These are phyloP conservation scores for Stegophylla sp. DNA, from an alignment of 2,888 invertebrate species.

Conservation along the genomic window DNA sequence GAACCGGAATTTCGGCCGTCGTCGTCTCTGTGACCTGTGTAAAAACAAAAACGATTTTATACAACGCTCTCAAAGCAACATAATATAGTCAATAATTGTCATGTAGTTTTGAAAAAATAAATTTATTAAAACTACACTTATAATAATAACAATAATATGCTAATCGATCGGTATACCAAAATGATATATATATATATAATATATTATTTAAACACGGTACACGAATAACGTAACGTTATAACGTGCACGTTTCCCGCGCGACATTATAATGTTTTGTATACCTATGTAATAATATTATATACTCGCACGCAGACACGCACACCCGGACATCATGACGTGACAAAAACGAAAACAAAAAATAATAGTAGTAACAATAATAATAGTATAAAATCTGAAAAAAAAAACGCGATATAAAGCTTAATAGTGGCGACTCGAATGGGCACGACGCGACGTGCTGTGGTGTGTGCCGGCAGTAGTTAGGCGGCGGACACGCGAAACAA, in stretches of 20 bases:
- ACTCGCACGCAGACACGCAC: not conserved
- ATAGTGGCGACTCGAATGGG: constrained; percentile 15
- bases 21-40: constrained; percentile 82
- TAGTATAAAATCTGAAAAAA: not conserved
- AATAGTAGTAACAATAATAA: not conserved
- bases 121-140: too few relatives aligned
- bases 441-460: not conserved
- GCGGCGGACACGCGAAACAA: constrained; percentile 30
- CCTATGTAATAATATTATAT: not conserved
- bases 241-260: too few relatives aligned
- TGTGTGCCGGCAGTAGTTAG: not conserved
- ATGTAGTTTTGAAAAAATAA: too few relatives aligned
- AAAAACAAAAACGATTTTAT: constrained; percentile 20
- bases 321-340: not conserved
- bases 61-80: too few relatives aligned
- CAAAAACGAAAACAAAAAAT: constrained; percentile 27
- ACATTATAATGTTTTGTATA: constrained; percentile 2
- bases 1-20: constrained; percentile 71
- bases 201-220: too few relatives aligned
- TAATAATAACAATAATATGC: too few relatives aligned
- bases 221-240: too few relatives aligned
- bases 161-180: too few relatives aligned
- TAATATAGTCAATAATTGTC: too few relatives aligned
- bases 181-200: not conserved
- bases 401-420: constrained; percentile 53